A percentile compares a stretch with the other conserved stretches of the same genome.
phyloP scores from a whole-genome alignment of 2,113 vertebrate genomes.

The Centrocercus urophasianus region DNA sequence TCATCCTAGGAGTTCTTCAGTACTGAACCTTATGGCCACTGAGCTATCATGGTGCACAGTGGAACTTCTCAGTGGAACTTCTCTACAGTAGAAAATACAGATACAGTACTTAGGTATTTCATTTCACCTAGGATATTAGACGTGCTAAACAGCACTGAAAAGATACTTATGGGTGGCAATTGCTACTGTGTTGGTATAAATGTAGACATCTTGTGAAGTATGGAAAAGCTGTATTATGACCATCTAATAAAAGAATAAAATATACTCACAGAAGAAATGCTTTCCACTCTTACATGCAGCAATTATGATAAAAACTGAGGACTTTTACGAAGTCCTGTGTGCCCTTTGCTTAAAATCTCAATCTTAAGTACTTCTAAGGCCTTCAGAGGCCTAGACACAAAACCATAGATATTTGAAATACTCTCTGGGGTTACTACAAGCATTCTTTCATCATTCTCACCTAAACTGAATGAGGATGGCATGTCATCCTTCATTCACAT shows the following conservation, averaged over 20 bases:
- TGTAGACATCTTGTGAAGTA: constrained; percentile 28
- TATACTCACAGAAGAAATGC: constrained; percentile 1
- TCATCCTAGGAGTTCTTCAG: not conserved
- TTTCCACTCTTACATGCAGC: constrained; percentile 45
- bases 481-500: not conserved
- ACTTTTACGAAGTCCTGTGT: constrained; percentile 1
- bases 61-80: not conserved
- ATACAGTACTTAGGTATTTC: not conserved
- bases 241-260: constrained; percentile 23
- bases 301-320: constrained; percentile 37
- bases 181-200: not conserved
- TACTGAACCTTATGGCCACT: not conserved
- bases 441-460: constrained; percentile 31
- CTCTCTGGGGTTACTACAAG: not conserved
- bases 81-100: not conserved
- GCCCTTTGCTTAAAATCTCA: constrained; percentile 22
- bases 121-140: not conserved
- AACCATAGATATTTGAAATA: constrained; percentile 52
- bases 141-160: constrained; percentile 29
- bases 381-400: constrained; percentile 17
- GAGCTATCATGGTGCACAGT: not conserved
- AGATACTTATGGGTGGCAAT: not conserved
- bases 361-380: constrained; percentile 42
- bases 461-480: not conserved
- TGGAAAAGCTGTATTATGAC: not conserved